Percentiles rank a stretch among this genome's conserved stretches.
phyloP scores from a whole-genome alignment of 2,113 vertebrate genomes.

The Mirounga angustirostris region DNA sequence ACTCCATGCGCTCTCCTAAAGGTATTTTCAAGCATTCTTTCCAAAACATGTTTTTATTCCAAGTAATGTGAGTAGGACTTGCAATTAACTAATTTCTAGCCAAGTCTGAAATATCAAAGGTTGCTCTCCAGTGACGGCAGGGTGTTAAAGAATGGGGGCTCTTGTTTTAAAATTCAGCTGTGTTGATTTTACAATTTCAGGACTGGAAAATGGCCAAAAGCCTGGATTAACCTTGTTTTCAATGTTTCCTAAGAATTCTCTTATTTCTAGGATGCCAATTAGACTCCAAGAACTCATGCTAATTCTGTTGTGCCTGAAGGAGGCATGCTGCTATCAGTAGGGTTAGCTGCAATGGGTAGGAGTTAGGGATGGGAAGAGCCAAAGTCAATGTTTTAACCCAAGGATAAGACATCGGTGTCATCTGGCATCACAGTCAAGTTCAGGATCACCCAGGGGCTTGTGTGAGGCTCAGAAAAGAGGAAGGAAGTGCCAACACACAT shows the following conservation, averaged over 20 bases:
- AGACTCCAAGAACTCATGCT: background rate
- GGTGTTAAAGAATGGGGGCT: background rate
- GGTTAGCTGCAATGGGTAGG: background rate
- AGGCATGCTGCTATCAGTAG: background rate
- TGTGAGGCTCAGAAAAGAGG: background rate
- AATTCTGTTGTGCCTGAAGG: background rate
- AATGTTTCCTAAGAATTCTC: conserved; percentile 18
- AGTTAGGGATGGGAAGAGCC: background rate
- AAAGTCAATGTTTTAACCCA: background rate
- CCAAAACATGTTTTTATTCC: conserved; percentile 58
- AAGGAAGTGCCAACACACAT: background rate
- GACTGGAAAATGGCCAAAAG: conserved; percentile 55
- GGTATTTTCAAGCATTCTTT: conserved; percentile 60
- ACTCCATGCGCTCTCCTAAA: background rate
- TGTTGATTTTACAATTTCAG: conserved; percentile 60
- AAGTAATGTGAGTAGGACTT: conserved; percentile 66
- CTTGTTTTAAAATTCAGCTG: conserved; percentile 69
- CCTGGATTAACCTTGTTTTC: conserved; percentile 49
- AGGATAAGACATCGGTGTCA: background rate
- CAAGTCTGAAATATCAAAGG: conserved; percentile 79
- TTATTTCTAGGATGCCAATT: conserved; percentile 28
- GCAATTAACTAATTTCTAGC: conserved; percentile 70
- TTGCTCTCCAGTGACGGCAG: conserved; percentile 53
- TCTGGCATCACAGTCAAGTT: background rate
- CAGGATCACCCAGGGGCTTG: background rate